These are phyloP conservation scores for Lochmaea crataegi DNA, from an alignment of 2,888 invertebrate species.

Conservation along the genomic window DNA sequence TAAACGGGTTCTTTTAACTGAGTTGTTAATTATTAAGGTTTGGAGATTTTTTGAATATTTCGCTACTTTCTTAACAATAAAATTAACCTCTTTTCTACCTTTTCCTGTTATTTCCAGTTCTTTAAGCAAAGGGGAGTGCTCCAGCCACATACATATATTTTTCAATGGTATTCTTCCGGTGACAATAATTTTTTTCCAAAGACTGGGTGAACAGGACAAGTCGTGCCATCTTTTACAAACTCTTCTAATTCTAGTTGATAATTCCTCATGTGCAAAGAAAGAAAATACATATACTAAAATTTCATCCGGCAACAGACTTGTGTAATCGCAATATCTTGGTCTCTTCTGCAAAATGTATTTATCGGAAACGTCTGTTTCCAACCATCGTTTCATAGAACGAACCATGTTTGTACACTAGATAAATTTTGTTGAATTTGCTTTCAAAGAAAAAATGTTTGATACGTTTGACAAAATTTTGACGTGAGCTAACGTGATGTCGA, in stretches of 20 bases:
- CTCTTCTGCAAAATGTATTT: constrained; percentile 36
- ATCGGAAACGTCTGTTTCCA: constrained; percentile 15
- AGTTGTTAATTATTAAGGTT: constrained; percentile 44
- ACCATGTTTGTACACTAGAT: constrained; percentile 31
- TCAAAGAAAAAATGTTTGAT: not conserved
- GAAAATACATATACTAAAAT: constrained; percentile 50
- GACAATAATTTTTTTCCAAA: constrained; percentile 49
- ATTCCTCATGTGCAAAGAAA: constrained; percentile 45
- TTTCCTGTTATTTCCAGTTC: constrained; percentile 44
- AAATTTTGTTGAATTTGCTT: constrained; percentile 37
- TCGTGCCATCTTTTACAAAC: constrained; percentile 51
- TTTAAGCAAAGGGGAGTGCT: constrained; percentile 47
- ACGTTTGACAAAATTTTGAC: not conserved
- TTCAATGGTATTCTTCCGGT: constrained; percentile 45
- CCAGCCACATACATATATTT: constrained; percentile 49
- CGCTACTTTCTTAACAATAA: constrained; percentile 39
- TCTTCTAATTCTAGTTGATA: constrained; percentile 41
- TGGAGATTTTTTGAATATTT: constrained; percentile 45
- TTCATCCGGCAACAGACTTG: constrained; percentile 46
- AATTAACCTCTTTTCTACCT: constrained; percentile 47
- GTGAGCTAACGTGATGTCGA: constrained; percentile 9
- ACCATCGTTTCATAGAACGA: constrained; percentile 21
- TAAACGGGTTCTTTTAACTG: constrained; percentile 32
- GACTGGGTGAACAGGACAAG: constrained; percentile 44
- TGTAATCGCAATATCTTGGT: constrained; percentile 39